Base-by-base conservation (phyloP, 2,888 invertebrate genomes). In the Nomada ferruginata region DNA sequence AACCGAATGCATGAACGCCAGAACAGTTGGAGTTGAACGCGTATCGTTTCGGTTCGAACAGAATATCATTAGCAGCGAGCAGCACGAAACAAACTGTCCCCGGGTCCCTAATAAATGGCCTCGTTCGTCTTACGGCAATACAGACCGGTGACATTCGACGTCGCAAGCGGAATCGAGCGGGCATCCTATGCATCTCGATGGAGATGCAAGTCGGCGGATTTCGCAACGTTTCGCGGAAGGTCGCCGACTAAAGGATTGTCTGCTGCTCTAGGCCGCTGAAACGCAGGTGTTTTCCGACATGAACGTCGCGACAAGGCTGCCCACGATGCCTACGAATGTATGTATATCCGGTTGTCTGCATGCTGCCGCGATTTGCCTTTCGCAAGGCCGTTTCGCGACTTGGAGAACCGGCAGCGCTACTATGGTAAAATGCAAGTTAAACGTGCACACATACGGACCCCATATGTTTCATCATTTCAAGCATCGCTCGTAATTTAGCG, bases 211-310 rank as follows among this genome's bases (percentile, higher is more conserved):
- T 64, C 15, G 20, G 42, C 26, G 52, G 77, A 36, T 79, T 85
- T 86, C 81, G 75, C 87, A 87, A 83, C 36, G 26, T 11, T 63
- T 71, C 52, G 68, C 82, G 85, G 85, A 85, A 85, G 85, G 83
- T 82, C 82, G 79, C 68, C 69, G 73, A 79, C 42, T 73, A 75
- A 79, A 85, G 73, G 73, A 85, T 83, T 76, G 83, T 72, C 85
- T 77, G 55, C 44, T 63, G 59, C 52, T 83, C 74, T 69, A 79
- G 76, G 74, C 76, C 73, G 76, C 53, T 79, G 80, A 78, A 81
- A 79, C 75, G 76, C 83, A 85, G 84, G 86, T 85, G 84, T 86
- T 84, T 85, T 76, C 85, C 84, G 75, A 71, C 71, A 64, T 23
- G 66, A 42, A 57, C 76, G 80, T 70, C 66, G 74, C 74, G 85